Conservation (phyloP, 2,888 invertebrate genomes). For the Pseudeuparius sepicola region DNA sequence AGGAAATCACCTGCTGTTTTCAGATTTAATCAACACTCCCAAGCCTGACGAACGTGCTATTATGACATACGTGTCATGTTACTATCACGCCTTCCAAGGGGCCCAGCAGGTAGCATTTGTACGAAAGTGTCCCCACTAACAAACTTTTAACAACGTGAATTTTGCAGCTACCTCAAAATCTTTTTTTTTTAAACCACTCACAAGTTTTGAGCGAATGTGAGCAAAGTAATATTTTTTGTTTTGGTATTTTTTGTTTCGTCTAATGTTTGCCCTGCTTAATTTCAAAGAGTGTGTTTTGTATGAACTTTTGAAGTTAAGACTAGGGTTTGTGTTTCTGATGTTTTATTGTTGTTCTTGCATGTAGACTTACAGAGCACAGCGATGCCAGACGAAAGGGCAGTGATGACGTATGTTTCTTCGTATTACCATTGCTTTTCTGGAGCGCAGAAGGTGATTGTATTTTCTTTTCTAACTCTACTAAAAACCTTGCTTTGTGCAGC, state of each 20-base stretch:
- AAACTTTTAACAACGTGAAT: slow-evolving; percentile 11
- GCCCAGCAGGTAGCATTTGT: slow-evolving; percentile 77
- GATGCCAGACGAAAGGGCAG: slow-evolving; percentile 98
- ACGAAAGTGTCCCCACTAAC: slow-evolving; percentile 8
- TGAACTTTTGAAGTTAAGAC: slow-evolving; percentile 6
- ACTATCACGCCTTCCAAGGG: slow-evolving; percentile 99
- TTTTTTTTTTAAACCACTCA: slow-evolving; percentile 8
- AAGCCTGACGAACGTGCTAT: slow-evolving; percentile 99
- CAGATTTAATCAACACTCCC: slow-evolving; percentile 99
- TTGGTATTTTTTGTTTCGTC: no score
- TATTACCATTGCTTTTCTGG: slow-evolving; percentile 99
- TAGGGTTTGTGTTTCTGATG: no score
- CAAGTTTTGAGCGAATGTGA: slow-evolving; percentile 13
- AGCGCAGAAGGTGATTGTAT: slow-evolving; percentile 86
- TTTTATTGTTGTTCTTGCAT: slow-evolving; percentile 41
- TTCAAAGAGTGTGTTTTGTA: no score
- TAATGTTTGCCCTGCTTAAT: no score
- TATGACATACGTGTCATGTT: slow-evolving; percentile 99
- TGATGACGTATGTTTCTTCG: slow-evolving; percentile 99
- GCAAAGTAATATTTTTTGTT: slow-evolving; percentile 17
- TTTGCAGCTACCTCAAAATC: no score
- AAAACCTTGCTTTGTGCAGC: no score
- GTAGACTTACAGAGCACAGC: slow-evolving; percentile 95
- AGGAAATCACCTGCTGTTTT: no score
- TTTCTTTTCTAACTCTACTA: slow-evolving; percentile 18